Percentiles rank a stretch among this genome's conserved stretches.
Evolutionary conservation across 2,113 vertebrate genomes (phyloP).

Genomic region (Gila orcuttii): DNA sequence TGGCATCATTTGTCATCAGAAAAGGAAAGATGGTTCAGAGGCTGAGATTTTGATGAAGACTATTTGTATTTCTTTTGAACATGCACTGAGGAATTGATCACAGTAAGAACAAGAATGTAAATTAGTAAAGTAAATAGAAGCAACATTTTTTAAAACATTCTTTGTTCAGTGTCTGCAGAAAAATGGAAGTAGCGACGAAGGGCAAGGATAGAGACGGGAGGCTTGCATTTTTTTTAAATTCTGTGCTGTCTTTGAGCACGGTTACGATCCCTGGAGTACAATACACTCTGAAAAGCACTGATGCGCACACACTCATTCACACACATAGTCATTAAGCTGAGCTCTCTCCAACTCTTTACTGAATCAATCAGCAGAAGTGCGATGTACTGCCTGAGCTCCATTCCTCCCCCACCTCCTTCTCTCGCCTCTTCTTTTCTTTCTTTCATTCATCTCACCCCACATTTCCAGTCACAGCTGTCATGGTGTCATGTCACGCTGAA

Average conservation of each 20-base stretch:
- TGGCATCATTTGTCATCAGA: background rate
- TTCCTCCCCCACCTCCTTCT: slow-evolving; percentile 21
- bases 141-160: background rate
- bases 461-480: slow-evolving; percentile 38
- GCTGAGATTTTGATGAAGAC: background rate
- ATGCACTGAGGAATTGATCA: background rate
- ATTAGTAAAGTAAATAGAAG: background rate
- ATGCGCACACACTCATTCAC: slow-evolving; percentile 42
- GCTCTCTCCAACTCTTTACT: slow-evolving; percentile 16
- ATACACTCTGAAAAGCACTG: slow-evolving; percentile 1
- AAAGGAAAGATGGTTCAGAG: background rate
- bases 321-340: slow-evolving; percentile 38
- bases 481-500: slow-evolving; percentile 10
- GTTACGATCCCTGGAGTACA: slow-evolving; percentile 41
- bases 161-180: background rate
- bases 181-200: background rate
- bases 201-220: background rate
- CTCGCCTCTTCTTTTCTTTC: slow-evolving; percentile 21
- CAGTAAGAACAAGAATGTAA: background rate
- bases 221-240: background rate
- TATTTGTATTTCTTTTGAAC: background rate
- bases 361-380: slow-evolving; percentile 50
- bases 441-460: slow-evolving; percentile 33
- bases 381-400: slow-evolving; percentile 29
- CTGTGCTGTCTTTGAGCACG: slow-evolving; percentile 13